These are phyloP conservation scores for Epistrophe grossulariae DNA, from an alignment of 2,888 invertebrate species.

Conservation along the genomic window DNA sequence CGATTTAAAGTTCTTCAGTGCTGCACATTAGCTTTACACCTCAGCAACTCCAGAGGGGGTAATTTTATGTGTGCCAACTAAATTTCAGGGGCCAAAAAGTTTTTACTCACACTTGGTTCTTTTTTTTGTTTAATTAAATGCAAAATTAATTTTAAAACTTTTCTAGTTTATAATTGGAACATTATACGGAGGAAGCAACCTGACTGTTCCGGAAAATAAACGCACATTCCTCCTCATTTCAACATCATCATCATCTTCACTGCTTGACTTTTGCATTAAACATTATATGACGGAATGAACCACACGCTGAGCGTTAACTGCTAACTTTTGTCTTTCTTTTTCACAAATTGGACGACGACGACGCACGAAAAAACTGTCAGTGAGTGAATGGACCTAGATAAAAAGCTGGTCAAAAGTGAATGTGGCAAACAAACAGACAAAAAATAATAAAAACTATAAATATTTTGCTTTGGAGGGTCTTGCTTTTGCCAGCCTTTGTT, in stretches of 20 bases:
- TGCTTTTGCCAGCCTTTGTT: background rate
- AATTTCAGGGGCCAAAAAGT: conserved; percentile 10
- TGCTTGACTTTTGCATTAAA: conserved; percentile 17
- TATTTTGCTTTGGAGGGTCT: background rate
- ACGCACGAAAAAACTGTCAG: conserved; percentile 10
- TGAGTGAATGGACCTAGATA: conserved; percentile 25
- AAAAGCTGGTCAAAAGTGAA: conserved; percentile 26
- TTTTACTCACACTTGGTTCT: background rate
- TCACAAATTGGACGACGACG: background rate
- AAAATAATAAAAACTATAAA: background rate
- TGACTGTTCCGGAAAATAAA: conserved; percentile 7
- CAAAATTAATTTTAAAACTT: conserved; percentile 14
- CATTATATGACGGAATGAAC: conserved; percentile 6
- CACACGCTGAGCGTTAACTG: conserved; percentile 14
- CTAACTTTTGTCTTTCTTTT: conserved; percentile 8
- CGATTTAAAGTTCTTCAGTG: conserved; percentile 1
- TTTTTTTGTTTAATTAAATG: conserved; percentile 6
- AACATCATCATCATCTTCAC: conserved; percentile 20
- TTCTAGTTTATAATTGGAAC: conserved; percentile 33
- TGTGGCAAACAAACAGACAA: background rate
- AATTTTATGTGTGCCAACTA: conserved; percentile 25
- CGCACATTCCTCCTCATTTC: conserved; percentile 11
- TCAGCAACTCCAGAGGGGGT: background rate
- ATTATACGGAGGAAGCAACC: background rate
- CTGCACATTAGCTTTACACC: background rate